Base-by-base conservation (phyloP, 2,113 vertebrate species). In the Calypte anna region DNA sequence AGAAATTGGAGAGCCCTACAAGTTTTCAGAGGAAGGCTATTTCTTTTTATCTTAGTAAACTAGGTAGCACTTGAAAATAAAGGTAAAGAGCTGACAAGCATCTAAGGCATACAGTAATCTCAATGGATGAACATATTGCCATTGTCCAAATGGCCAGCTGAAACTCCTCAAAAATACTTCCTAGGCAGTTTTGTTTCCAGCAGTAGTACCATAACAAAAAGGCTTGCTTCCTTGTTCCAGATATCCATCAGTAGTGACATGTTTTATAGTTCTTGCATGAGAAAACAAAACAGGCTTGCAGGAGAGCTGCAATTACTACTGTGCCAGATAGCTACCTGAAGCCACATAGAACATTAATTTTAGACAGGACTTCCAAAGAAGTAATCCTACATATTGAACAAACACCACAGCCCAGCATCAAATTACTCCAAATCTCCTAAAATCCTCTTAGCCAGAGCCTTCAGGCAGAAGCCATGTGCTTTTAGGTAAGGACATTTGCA, bases 381-480 rank as follows among this genome's bases (percentile, higher is more conserved):
- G 50, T 18, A 25, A 30, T 51, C 31, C 22, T 57, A 91, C 27
- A 43, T 63, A 86, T 57, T 90, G 83, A 74, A 44, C 31, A 77
- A 10, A 76, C 53, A 66, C 67, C 67, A 54, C 58, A 43, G 43
- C 9, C 3, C 36, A 59, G 33, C 84, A 82, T 18, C 46, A 55
- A 90, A 75, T 80, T 69, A 63, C 40, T 74, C 67, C 31, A 46
- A 91, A 20, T 67, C 68, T 64, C 36, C 36, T 61, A 55, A 94
- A 69, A 94, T 83, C 91, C 75, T 87, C 86, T 89, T 91, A 86
- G 16, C 14, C 72, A 68, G 28, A 72, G 72, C 30, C 33, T 85
- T 82, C 63, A 51, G 28, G 72, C 33, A 19, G 23, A 16, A 90
- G 61, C 24, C 68, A 55, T 0, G 0, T 54, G 79, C 63, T 76